Base-by-base conservation (phyloP, 2,888 invertebrate species). In the Folsomia manolachei region DNA sequence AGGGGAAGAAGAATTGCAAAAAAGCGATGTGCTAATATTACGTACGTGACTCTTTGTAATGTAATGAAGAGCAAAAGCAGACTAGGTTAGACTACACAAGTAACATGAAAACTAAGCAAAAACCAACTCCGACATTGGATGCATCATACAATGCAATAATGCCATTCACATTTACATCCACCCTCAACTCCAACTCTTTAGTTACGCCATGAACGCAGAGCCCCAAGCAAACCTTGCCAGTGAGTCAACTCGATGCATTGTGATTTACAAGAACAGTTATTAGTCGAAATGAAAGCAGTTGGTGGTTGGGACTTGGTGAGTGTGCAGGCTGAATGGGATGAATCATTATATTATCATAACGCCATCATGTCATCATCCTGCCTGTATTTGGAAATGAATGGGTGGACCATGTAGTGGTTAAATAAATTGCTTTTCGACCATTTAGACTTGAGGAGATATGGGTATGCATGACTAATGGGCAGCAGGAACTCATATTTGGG, bases 241-340 rank as follows among this genome's bases (percentile, higher is more conserved):
- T 67, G 67, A 67, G 67, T 67, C 67, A 67, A 67, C 67, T 11
- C 67, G 53, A 52, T 67, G 67, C 27, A 67, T 21, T 56, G 67
- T 56, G 26, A 56, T 56, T 56, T 56, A 56, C 56, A 56, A 56
- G 67, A 7, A 67, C 56, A 19, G 67, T 67, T 26, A 64, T 39
- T 67, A 67, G 67, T 25, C 27, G 18, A 64, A 39, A 39, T 64
- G 67, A 67, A 67, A 67, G 39, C 67, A 67, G 67, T 67, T 64
- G 56, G 39, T 39, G 14, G 39, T 39, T 39, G 39, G 39, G 4
- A 39, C 14, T 4, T 4, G 7, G 14, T 39, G 14, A 4, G 14
- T 39, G 14, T 39, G 39, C 14, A 39, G 39, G 39, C 39, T 56
- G 56, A 19, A 21, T 56, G 4, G n/a, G n/a, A 21, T 56, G 56